Base-by-base conservation (phyloP, 2,888 invertebrate species). In the Polymixis flavicincta region DNA sequence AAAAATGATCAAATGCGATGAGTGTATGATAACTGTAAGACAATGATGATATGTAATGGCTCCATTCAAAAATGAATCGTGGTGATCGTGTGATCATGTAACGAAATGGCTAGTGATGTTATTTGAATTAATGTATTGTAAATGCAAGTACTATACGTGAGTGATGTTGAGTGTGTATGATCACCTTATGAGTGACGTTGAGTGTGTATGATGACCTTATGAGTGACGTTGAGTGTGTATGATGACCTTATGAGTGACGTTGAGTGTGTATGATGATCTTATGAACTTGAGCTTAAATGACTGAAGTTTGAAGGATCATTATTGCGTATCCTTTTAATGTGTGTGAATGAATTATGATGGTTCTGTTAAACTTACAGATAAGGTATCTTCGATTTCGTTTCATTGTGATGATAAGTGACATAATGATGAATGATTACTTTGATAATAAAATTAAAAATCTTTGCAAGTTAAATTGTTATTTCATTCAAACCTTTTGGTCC, bases 391-490 rank as follows among this genome's bases (percentile, higher is more conserved):
- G 60, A 54, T 63, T 55, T 8, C 4, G 59, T 68, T 61, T 45
- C 32, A 55, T 75, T 55, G 74, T 69, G 54, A 72, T 66, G 79
- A 55, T n/a, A 59, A 28, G 19, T 42, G 63, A 67, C 13, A 63
- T 1, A 64, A 72, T 59, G 57, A 75, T 78, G 77, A 83, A 83
- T 75, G 78, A 78, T 81, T 84, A 84, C 75, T 81, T 72, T 76
- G 75, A 65, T 66, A 87, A 87, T 86, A 85, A 87, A 80, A 85
- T 80, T 84, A 87, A 87, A 87, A 87, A 87, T 80, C 87, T 87
- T 87, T 87, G 87, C 87, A 87, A 87, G 87, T 87, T 87, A 81
- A 75, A 50, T 65, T 74, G 28, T 61, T 80, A 11, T 79, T 66
- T 79, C 45, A 37, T 69, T 63, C 11, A 70, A 71, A 73, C 76